phyloP scores from a whole-genome alignment of 1,140 invertebrate species.

The Cydia pomonella region DNA sequence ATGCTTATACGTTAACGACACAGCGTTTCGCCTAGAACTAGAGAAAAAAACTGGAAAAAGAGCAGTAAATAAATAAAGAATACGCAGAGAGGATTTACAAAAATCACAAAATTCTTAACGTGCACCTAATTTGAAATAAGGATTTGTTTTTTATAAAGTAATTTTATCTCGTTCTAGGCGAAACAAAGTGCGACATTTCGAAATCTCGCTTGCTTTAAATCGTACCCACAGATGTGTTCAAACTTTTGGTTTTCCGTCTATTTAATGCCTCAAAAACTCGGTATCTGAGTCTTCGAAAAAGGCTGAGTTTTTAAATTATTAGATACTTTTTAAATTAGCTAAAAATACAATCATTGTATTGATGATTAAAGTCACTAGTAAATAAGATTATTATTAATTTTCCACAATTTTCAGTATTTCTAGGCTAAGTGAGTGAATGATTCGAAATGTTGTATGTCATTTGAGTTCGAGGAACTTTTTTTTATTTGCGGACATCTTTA shows the following conservation, averaged over 20 bases:
- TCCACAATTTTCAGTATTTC: neutral
- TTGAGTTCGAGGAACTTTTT: neutral
- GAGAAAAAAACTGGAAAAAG: neutral
- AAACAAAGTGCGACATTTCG: slow-evolving; percentile 14
- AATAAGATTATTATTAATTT: neutral
- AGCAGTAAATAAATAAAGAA: no score
- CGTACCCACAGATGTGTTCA: neutral
- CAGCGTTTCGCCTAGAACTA: slow-evolving; percentile 5
- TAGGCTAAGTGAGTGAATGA: slow-evolving; percentile 7
- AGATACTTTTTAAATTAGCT: slow-evolving; percentile 1
- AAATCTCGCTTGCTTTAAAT: slow-evolving; percentile 5
- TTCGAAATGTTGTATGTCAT: slow-evolving; percentile 3
- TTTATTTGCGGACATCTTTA: neutral
- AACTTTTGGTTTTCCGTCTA: neutral
- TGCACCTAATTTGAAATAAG: no score
- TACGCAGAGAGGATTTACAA: no score
- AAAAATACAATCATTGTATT: neutral
- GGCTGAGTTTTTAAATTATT: neutral
- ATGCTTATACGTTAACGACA: neutral
- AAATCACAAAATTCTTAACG: no score
- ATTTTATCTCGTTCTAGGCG: neutral
- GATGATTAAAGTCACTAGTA: neutral
- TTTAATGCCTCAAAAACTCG: neutral
- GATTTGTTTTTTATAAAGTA: no score
- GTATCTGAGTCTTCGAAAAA: neutral